Base-by-base conservation (phyloP, 2,113 vertebrate species). In the Hippocampus abdominalis region DNA sequence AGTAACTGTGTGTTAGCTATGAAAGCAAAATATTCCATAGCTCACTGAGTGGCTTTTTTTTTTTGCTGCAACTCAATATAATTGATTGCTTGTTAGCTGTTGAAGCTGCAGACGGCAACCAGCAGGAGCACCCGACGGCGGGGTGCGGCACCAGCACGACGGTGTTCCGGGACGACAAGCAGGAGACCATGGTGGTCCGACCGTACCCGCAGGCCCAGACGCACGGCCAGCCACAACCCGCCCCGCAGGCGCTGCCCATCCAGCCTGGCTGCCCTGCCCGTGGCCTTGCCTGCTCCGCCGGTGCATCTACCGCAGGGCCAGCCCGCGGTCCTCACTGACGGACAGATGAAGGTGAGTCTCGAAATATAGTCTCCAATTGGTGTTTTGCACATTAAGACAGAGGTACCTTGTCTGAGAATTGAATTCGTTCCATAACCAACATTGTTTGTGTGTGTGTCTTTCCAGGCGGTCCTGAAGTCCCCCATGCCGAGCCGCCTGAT, bases 401-500 rank as follows among this genome's bases (percentile, higher is more conserved):
- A 6, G 23, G 20, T 36, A 42, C 18, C 20, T 40, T 5, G 36
- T 63, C 60, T 9, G 21, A 42, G 39, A 40, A 8, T 23, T 42
- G 62, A 25, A 49, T 49, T 49, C 1, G 12, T 16, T 49, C 46
- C 40, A 42, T 16, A 48, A 48, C 15, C 46, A 16, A 48, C 12
- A 44, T 44, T 44, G 12, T 36, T 36, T 44, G 13, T 44, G 12
- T 44, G 12, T 44, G 13, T 44, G 42, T 44, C 42, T 44, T 44
- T 44, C 42, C 11, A 98, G 96, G 94, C 95, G 8, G 92, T 95
- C 42, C 66, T 96, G 85, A 98, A 98, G 89, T 91, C 96, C 44
- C 90, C 94, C 49, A 95, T 98, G 91, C 95, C 95, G 68, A 98
- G 96, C 90, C 93, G 97, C 72, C 95, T 96, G 73, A 99, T 99